phyloP scores from a whole-genome alignment of 2,888 invertebrate genomes.

The Acanthosepion lycidas region DNA sequence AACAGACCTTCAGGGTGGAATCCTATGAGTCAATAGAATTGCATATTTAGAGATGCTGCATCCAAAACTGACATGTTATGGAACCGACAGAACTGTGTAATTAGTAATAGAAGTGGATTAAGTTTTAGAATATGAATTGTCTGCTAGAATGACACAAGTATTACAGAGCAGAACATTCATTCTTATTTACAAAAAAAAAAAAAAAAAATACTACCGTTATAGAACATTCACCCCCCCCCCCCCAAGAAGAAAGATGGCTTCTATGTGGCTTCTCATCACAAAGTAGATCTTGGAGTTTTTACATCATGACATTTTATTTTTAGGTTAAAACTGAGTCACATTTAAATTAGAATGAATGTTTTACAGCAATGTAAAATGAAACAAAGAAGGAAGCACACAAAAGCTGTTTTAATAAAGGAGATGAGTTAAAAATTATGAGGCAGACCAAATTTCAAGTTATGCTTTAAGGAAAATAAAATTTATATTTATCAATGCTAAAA shows the following conservation, averaged over 20 bases:
- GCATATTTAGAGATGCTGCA: too few relatives aligned
- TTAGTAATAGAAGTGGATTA: not conserved
- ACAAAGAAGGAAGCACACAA: too few relatives aligned
- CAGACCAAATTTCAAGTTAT: too few relatives aligned
- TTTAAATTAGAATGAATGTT: too few relatives aligned
- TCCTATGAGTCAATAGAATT: not conserved
- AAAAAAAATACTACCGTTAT: not conserved
- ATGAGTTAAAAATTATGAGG: too few relatives aligned
- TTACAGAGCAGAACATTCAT: not conserved
- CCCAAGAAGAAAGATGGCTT: not conserved
- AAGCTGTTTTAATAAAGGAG: too few relatives aligned
- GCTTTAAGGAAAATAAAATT: not conserved
- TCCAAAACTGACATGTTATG: not conserved
- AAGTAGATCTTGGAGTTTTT: too few relatives aligned
- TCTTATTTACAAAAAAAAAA: not conserved
- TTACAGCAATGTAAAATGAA: too few relatives aligned
- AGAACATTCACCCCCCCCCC: not conserved
- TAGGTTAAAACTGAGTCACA: too few relatives aligned
- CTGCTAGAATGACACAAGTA: too few relatives aligned
- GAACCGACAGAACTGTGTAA: not conserved
- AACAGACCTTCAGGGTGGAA: slow-evolving; percentile 7
- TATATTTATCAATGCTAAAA: not conserved
- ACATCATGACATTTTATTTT: too few relatives aligned
- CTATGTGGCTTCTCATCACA: not conserved
- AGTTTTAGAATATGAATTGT: not conserved